Base-by-base conservation (phyloP, 2,113 vertebrate species). In the Bombycilla garrulus region DNA sequence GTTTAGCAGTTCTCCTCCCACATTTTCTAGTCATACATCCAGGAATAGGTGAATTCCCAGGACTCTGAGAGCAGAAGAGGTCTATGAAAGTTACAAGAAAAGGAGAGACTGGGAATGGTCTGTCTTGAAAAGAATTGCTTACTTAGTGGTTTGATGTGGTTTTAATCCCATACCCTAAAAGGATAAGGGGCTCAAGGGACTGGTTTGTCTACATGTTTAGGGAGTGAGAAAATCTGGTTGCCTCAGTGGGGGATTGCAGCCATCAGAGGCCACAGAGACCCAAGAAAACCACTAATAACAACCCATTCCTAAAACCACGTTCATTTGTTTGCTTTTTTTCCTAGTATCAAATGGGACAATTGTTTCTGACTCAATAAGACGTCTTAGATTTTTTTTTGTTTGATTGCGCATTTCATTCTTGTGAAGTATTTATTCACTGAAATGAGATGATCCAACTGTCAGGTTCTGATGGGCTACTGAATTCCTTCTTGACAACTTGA, bases 211-310 rank as follows among this genome's bases (percentile, higher is more conserved):
- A 82, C 28, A 5, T 95, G 66, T 85, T 92, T 88, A 80, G 54
- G 62, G 81, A 95, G 70, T 93, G 92, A 96, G 85, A 96, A 94
- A 94, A 88, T 90, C 74, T 72, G 18, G 77, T 80, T 79, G 70
- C 13, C 78, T 93, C 70, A 61, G 66, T 88, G 50, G 66, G 84
- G 15, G 28, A 60, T 15, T 85, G 58, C 62, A 79, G 62, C 50
- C 57, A 51, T 85, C 74, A 69, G 45, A 95, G 45, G 61, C 61
- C 81, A 87, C 65, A 74, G 87, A 29, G 89, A 77, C 81, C 51
- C 0, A 1, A 66, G 73, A 87, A 95, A 96, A 81, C 76, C 84
- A 65, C 77, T 95, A 91, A 91, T 83, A 78, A 81, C 48, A 86
- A 88, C 61, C 21, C 69, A 36, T 77, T 84, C 61, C 62, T 88